phyloP scores from a whole-genome alignment of 2,113 vertebrate genomes.

The Parotia lawesii region DNA sequence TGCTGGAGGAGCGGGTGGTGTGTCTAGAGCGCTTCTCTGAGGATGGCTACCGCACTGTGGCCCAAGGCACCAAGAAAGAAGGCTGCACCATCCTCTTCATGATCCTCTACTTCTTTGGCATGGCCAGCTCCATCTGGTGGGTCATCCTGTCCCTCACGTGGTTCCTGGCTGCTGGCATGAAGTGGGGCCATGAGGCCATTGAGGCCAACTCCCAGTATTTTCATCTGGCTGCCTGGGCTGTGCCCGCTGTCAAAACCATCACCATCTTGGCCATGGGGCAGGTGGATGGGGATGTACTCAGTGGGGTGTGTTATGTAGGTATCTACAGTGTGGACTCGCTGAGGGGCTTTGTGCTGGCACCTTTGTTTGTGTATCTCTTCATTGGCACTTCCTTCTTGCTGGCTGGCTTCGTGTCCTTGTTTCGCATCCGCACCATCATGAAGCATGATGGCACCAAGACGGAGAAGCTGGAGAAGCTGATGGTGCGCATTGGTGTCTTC shows the following conservation, averaged over 20 bases:
- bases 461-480: constrained; percentile 88
- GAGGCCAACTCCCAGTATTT: constrained; percentile 91
- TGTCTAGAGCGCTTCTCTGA: constrained; percentile 85
- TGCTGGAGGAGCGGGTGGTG: constrained; percentile 85
- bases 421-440: constrained; percentile 97
- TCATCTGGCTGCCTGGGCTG: constrained; percentile 90
- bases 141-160: constrained; percentile 90
- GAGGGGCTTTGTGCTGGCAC: constrained; percentile 86
- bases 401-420: constrained; percentile 89
- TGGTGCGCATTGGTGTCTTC: constrained; percentile 90
- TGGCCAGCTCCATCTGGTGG: constrained; percentile 96
- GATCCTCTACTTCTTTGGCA: constrained; percentile 92
- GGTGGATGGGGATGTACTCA: constrained; percentile 90
- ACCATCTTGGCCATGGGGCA: constrained; percentile 86
- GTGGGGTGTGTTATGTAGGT: constrained; percentile 91
- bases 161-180: constrained; percentile 93
- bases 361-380: constrained; percentile 88
- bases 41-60: constrained; percentile 84
- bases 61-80: constrained; percentile 89
- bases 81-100: constrained; percentile 92
- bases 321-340: constrained; percentile 83
- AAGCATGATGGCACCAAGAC: constrained; percentile 98
- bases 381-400: constrained; percentile 88
- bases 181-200: constrained; percentile 96
- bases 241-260: constrained; percentile 89